Evolutionary conservation across 2,888 invertebrate species (phyloP).

Genomic region (Calliphora vomitoria): DNA sequence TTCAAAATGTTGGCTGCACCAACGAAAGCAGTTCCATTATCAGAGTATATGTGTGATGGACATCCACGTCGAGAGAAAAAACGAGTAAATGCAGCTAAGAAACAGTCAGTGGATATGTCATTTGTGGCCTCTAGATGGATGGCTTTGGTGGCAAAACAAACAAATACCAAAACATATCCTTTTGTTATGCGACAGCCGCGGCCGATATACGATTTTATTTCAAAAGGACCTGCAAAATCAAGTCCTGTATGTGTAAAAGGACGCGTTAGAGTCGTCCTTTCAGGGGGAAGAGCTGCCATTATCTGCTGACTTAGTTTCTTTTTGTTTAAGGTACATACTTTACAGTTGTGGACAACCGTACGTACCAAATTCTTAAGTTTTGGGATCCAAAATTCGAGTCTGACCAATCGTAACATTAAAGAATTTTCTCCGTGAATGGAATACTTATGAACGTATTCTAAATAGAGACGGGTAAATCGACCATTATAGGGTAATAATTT

Average conservation of each 20-base stretch:
- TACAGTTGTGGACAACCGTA: not conserved
- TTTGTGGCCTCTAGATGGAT: not conserved
- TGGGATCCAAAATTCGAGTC: not conserved
- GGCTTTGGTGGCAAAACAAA: conserved; percentile 1
- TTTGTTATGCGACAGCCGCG: not conserved
- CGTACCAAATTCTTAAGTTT: too few relatives aligned
- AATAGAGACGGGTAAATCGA: not conserved
- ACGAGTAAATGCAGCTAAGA: conserved; percentile 4
- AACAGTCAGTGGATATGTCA: not conserved
- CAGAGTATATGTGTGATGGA: not conserved
- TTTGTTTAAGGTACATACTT: not conserved
- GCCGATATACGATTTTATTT: conserved; percentile 1
- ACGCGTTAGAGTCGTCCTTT: not conserved
- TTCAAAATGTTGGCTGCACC: not conserved
- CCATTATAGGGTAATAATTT: conserved; percentile 10
- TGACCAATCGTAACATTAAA: not conserved
- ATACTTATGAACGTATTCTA: not conserved
- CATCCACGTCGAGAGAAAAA: not conserved
- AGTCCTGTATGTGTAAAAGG: not conserved
- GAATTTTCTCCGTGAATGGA: not conserved
- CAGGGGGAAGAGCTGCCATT: conserved; percentile 8
- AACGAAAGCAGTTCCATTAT: conserved; percentile 24
- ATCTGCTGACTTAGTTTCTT: not conserved
- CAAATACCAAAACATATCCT: not conserved
- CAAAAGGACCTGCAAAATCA: not conserved